These are phyloP conservation scores for Steromphala cineraria DNA, from an alignment of 2,888 invertebrate genomes.

Conservation along the genomic window DNA sequence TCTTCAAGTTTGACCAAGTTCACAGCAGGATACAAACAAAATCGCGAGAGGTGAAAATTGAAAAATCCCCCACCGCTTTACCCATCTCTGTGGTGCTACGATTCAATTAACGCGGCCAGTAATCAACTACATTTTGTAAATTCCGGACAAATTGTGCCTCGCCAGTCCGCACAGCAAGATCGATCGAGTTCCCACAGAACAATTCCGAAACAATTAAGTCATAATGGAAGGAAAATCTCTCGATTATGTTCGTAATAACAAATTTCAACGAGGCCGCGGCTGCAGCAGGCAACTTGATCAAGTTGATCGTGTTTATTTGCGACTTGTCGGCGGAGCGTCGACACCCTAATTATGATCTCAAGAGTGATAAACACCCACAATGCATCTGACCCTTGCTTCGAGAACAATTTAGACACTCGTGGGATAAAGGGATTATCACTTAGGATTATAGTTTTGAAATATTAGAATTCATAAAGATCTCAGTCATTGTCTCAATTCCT, in stretches of 20 bases:
- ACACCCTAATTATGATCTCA: neutral
- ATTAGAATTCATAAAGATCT: too few species aligned
- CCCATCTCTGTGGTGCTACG: conserved; percentile 6
- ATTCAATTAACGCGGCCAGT: conserved; percentile 5
- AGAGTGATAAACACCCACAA: too few species aligned
- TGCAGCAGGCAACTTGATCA: conserved; percentile 7
- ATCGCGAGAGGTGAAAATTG: neutral
- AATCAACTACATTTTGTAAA: conserved; percentile 11
- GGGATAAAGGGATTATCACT: too few species aligned
- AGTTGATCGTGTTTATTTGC: conserved; percentile 12
- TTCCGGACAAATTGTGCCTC: conserved; percentile 13
- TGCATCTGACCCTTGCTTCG: too few species aligned
- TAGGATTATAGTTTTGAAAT: too few species aligned
- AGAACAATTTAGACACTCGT: too few species aligned
- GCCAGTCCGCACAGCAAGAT: neutral
- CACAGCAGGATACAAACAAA: too few species aligned
- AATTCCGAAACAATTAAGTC: conserved; percentile 25
- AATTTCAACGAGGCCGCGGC: conserved; percentile 12
- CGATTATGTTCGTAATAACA: conserved; percentile 26
- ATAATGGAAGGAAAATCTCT: conserved; percentile 24
- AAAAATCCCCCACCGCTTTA: neutral
- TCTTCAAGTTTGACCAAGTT: too few species aligned
- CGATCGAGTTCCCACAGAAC: conserved; percentile 17
- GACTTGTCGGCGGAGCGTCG: neutral
- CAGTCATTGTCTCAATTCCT: too few species aligned